Percentiles rank a stretch among this genome's conserved stretches.
These are phyloP conservation scores for Holotrichia oblita DNA, from an alignment of 1,140 invertebrate genomes.

Conservation along the genomic window DNA sequence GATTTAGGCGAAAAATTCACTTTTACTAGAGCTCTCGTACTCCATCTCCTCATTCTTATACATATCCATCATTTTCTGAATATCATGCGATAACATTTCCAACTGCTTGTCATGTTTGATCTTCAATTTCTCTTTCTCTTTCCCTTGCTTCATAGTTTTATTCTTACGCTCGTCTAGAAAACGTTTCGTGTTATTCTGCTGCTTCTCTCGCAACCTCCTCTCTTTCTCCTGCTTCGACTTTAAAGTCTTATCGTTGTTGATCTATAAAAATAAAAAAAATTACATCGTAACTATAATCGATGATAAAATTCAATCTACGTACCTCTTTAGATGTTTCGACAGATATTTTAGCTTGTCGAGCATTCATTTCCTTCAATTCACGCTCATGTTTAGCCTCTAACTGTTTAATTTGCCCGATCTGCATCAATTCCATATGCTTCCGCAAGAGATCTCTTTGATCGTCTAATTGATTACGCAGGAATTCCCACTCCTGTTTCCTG, in stretches of 20 bases:
- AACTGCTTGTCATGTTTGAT: constrained; percentile 92
- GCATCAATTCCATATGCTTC: constrained; percentile 86
- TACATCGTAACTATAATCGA: not conserved
- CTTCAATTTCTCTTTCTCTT: constrained; percentile 94
- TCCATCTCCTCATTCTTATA: constrained; percentile 95
- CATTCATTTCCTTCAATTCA: constrained; percentile 97
- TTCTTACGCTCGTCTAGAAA: constrained; percentile 97
- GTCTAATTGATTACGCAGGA: constrained; percentile 82
- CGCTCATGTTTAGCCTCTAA: constrained; percentile 89
- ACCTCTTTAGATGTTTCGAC: constrained; percentile 96
- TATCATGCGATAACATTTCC: constrained; percentile 89
- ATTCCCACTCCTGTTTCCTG: constrained; percentile 90
- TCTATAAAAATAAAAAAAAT: constrained; percentile 49
- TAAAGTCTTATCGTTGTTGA: constrained; percentile 94
- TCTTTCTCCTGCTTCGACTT: constrained; percentile 98
- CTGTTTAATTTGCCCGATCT: constrained; percentile 89
- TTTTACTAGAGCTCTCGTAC: constrained; percentile 88
- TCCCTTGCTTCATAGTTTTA: constrained; percentile 87
- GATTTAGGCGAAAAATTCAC: constrained; percentile 86
- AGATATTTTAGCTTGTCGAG: constrained; percentile 92
- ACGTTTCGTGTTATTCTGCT: constrained; percentile 98
- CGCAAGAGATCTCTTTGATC: constrained; percentile 87
- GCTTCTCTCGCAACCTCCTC: constrained; percentile 90
- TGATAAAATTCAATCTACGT: constrained; percentile 22
- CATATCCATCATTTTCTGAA: constrained; percentile 93